Base-by-base conservation (phyloP, 2,888 invertebrate genomes). In the Callosobruchus maculatus region DNA sequence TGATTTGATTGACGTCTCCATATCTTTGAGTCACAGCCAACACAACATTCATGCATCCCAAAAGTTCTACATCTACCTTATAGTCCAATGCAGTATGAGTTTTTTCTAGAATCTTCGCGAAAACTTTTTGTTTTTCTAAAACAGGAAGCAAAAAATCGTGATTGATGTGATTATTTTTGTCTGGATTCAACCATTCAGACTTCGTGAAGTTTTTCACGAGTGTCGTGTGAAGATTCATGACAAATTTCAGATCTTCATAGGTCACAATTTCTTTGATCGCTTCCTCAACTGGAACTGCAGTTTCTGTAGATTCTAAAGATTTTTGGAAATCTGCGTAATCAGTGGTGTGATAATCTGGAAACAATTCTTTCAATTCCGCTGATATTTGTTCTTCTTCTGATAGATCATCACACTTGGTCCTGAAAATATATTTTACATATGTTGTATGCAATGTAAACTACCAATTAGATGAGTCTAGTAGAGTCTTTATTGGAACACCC, bases 281-380 rank as follows among this genome's bases (percentile, higher is more conserved):
- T 18, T 73, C 70, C 7, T 73, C 74, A 21, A 21, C 18, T 18
- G 21, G 9, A 7, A 30, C 22, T 13, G 82, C 84, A 20, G 70
- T 77, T 82, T 87, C 71, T 68, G 70, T 26, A 7, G 70, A 70
- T 9, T 20, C 5, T 49, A 30, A 83, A 69, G 77, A 75, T 31
- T 77, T 77, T 75, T 88, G 82, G 20, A 94, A 90, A 77, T 94
- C 94, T 0, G 89, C 87, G 85, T 95, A 95, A 84, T 95, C 95
- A 70, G 88, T 85, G 3, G 92, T 91, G 0, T 91, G 88, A 79
- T 90, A 90, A 0, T 91, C 92, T 0, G 94, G 94, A 82, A 95
- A 95, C 83, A 93, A 88, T 82, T 91, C 88, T 77, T 89, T 88
- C 74, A 95, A 90, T 87, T 94, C 93, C 73, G 89, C 87, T 21